phyloP scores from a whole-genome alignment of 2,113 vertebrate species.

The Marmota flaviventris region DNA sequence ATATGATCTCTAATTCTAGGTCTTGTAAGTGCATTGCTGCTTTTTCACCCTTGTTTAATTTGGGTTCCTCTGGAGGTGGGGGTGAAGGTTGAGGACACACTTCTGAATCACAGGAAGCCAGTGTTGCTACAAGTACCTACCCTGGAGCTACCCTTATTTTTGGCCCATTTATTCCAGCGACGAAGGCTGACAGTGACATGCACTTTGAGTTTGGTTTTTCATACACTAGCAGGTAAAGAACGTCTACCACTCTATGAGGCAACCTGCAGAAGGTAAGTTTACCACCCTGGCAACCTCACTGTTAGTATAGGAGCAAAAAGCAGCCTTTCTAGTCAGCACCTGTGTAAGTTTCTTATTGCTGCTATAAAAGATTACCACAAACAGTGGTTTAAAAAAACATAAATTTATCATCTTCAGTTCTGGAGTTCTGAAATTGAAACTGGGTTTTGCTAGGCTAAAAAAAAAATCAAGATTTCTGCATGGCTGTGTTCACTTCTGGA shows the following conservation, averaged over 20 bases:
- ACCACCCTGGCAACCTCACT: neutral
- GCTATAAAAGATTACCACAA: neutral
- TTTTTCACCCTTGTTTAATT: neutral
- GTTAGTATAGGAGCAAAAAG: neutral
- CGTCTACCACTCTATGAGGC: neutral
- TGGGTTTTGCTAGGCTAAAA: neutral
- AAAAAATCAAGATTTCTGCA: conserved; percentile 8
- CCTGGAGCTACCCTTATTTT: neutral
- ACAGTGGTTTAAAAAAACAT: neutral
- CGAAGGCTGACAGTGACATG: neutral
- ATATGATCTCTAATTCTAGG: neutral
- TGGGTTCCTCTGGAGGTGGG: neutral
- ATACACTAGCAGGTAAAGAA: neutral
- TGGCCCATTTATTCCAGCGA: neutral
- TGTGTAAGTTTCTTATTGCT: neutral
- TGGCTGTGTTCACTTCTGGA: neutral
- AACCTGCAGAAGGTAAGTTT: neutral
- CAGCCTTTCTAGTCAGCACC: neutral
- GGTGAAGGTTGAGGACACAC: neutral
- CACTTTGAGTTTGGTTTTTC: neutral
- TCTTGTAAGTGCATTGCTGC: neutral
- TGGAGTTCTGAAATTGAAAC: neutral
- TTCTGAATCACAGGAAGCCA: neutral
- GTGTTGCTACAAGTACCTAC: neutral
- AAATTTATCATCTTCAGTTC: neutral